phyloP scores from a whole-genome alignment of 1,140 invertebrate genomes.

The Littorina saxatilis region DNA sequence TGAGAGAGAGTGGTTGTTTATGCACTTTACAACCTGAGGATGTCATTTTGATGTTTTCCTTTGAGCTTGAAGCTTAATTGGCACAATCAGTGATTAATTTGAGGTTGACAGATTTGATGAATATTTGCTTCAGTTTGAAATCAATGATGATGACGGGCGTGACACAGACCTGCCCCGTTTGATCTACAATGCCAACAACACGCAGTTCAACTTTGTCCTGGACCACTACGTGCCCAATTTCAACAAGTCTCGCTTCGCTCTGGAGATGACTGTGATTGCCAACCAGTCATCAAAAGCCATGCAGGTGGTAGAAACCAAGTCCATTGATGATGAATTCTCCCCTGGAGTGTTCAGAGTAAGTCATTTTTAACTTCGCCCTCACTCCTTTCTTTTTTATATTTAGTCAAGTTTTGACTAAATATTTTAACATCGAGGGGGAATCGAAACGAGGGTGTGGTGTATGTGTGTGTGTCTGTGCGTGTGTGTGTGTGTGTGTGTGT shows the following conservation, averaged over 20 bases:
- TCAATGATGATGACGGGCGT: slow-evolving; percentile 52
- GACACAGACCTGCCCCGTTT: slow-evolving; percentile 78
- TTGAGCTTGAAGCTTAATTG: too few relatives aligned
- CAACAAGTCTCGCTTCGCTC: slow-evolving; percentile 79
- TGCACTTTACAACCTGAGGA: too few relatives aligned
- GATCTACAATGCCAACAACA: slow-evolving; percentile 81
- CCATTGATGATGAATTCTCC: slow-evolving; percentile 84
- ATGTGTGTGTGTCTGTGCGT: too few relatives aligned
- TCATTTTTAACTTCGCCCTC: neutral
- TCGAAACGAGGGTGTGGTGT: too few relatives aligned
- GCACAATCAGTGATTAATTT: too few relatives aligned
- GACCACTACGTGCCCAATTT: slow-evolving; percentile 78
- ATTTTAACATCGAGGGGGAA: too few relatives aligned
- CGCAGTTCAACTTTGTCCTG: slow-evolving; percentile 80
- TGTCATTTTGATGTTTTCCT: too few relatives aligned
- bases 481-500: too few relatives aligned
- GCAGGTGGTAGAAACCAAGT: slow-evolving; percentile 77
- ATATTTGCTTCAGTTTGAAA: slow-evolving; percentile 61
- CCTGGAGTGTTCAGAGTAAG: slow-evolving; percentile 83
- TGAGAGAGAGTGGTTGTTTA: too few relatives aligned
- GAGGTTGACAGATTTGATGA: too few relatives aligned
- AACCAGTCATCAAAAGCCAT: slow-evolving; percentile 62
- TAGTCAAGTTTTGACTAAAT: too few relatives aligned
- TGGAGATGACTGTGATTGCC: slow-evolving; percentile 78
- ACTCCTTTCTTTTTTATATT: too few relatives aligned